A percentile compares a stretch with the other conserved stretches of the same genome.
Evolutionary conservation across 2,113 vertebrate genomes (phyloP).

Genomic region (Falco punctatus): DNA sequence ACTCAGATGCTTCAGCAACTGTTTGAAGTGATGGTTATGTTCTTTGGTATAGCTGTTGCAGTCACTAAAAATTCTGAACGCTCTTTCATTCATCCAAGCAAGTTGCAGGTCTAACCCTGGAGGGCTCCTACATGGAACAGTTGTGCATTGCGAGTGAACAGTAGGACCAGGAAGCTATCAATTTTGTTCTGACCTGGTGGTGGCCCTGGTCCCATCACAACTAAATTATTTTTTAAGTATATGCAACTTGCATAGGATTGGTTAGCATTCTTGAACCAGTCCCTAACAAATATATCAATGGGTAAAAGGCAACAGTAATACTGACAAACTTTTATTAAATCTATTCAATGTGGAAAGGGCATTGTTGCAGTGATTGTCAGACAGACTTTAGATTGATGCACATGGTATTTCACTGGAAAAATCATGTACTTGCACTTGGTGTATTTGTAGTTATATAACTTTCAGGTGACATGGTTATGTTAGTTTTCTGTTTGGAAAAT

Average conservation of each 20-base stretch:
- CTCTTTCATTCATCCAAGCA: background rate
- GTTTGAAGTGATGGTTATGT: background rate
- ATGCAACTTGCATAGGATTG: background rate
- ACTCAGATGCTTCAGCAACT: background rate
- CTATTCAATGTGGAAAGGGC: background rate
- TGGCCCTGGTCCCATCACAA: background rate
- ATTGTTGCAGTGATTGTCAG: background rate
- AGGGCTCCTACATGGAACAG: background rate
- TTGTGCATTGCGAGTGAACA: fast-evolving
- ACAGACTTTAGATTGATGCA: background rate
- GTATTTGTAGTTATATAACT: background rate
- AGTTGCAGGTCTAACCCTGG: background rate
- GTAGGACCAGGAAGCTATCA: background rate
- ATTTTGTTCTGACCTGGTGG: background rate
- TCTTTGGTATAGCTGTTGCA: background rate
- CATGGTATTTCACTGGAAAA: background rate
- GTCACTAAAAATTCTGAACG: background rate
- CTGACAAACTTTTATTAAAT: background rate
- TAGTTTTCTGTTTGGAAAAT: background rate
- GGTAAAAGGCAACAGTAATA: background rate
- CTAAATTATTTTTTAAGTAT: background rate
- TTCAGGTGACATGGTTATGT: background rate
- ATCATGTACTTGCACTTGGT: fast-evolving
- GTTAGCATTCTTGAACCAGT: background rate
- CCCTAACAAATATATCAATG: background rate